These are phyloP conservation scores for Biston betularia DNA, from an alignment of 2,888 invertebrate genomes.

Conservation along the genomic window DNA sequence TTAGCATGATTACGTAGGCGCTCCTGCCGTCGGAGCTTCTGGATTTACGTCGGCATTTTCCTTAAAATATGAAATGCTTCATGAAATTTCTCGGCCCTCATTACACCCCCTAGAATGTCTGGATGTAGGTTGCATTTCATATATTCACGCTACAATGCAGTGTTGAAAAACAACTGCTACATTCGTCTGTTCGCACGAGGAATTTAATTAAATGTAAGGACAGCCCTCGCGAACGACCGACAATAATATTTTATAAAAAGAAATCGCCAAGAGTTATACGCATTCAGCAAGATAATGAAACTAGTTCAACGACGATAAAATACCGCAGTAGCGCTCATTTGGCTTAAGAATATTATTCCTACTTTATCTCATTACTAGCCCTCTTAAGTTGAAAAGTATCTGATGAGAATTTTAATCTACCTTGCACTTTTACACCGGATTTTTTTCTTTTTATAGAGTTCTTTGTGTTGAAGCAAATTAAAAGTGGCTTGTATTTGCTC, in stretches of 20 bases:
- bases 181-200: slow-evolving; percentile 45
- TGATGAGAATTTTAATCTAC: slow-evolving; percentile 57
- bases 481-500: slow-evolving; percentile 33
- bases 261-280: slow-evolving; percentile 48
- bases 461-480: slow-evolving; percentile 51
- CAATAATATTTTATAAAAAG: slow-evolving; percentile 55
- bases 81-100: slow-evolving; percentile 29
- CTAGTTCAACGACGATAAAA: slow-evolving; percentile 45
- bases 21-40: slow-evolving; percentile 13
- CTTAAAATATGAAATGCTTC: slow-evolving; percentile 33
- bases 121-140: slow-evolving; percentile 33
- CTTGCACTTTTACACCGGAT: slow-evolving; percentile 50
- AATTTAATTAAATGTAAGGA: slow-evolving; percentile 68
- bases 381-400: slow-evolving; percentile 55
- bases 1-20: slow-evolving; percentile 53
- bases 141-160: slow-evolving; percentile 31
- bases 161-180: slow-evolving; percentile 41
- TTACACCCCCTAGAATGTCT: slow-evolving; percentile 29
- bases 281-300: slow-evolving; percentile 46
- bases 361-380: slow-evolving; percentile 46
- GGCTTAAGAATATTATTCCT: slow-evolving; percentile 41
- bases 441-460: slow-evolving; percentile 53
- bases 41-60: slow-evolving; percentile 28
- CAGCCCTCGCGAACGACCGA: slow-evolving; percentile 43
- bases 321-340: slow-evolving; percentile 38